Evolutionary conservation across 2,113 vertebrate genomes (phyloP).

Genomic region (Cranoglanis bouderius): DNA sequence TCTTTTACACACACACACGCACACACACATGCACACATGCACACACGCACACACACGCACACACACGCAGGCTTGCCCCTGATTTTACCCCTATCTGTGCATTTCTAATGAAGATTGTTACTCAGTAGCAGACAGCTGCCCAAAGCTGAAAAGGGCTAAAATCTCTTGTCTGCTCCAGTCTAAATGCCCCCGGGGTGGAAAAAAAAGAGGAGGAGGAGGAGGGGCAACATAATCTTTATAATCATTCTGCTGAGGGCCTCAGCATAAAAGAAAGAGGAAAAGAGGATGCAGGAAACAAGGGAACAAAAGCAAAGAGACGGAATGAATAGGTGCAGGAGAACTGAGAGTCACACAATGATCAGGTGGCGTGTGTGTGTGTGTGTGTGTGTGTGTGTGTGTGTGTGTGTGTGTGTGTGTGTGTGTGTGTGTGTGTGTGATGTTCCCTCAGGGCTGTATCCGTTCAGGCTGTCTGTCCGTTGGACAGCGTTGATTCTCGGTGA

Average conservation of each 20-base stretch:
- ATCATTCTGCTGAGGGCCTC: conserved; percentile 37
- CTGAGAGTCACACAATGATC: not conserved
- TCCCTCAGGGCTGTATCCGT: not conserved
- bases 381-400: conserved; percentile 5
- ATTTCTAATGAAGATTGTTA: conserved; percentile 21
- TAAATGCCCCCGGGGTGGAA: conserved; percentile 29
- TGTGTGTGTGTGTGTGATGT: not conserved
- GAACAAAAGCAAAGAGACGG: conserved; percentile 15
- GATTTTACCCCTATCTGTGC: conserved; percentile 19
- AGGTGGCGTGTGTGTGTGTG: conserved; percentile 17
- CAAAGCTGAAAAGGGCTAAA: conserved; percentile 27
- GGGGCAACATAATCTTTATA: conserved; percentile 33
- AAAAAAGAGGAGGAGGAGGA: conserved; percentile 1
- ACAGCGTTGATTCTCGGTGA: not conserved
- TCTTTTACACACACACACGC: conserved; percentile 53
- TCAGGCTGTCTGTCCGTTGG: not conserved
- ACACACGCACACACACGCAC: conserved; percentile 45
- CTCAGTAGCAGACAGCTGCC: conserved; percentile 5
- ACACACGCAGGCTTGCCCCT: conserved; percentile 31
- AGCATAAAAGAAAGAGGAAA: not conserved
- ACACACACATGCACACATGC: conserved; percentile 45
- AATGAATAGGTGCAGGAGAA: not conserved
- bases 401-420: conserved; percentile 25
- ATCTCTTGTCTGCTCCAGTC: conserved; percentile 17
- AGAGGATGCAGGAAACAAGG: conserved; percentile 4